Base-by-base conservation (phyloP, 1,140 invertebrate genomes). In the Hydropsyche tenuis region DNA sequence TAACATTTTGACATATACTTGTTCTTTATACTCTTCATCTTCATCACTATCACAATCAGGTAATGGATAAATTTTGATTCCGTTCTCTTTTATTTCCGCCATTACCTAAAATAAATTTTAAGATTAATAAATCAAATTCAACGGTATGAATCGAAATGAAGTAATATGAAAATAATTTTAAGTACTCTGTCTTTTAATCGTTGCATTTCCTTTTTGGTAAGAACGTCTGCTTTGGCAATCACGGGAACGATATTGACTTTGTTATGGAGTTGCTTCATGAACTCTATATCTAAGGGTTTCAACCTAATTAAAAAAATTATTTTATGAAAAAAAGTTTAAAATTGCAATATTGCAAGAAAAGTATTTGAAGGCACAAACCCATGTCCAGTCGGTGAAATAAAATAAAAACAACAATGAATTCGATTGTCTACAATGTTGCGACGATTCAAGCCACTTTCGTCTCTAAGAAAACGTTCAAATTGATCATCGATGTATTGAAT, bases 201-300 rank as follows among this genome's bases (percentile, higher is more conserved):
- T 73, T 91, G 85, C 72, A 94, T 91, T 88, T 99, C 98, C 79
- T 97, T 96, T 82, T 96, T 96, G 4, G 96, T 99, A 23, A 99
- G 86, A 73, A 96, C 96, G 86, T 99, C 98, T 25, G 97, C 95
- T 87, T 99, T 99, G 56, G 97, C 97, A 81, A 99, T 98, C 1
- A 99, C 95, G 75, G 98, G 98, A 79, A 99, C 96, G 80, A 99
- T 97, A 82, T 99, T 99, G 2, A 98, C 94, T 90, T 97, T 99
- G 78, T 97, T 96, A 81, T 99, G 97, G 11, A 99, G 86, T 80
- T 97, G 93, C 81, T 98, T 98, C 97, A 99, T 99, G 81, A 99
- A 98, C 86, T 99, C 95, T 79, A 99, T 93, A 83, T 99, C 98
- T 74, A 99, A 83, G 0, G 92, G 92, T 78, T 94, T 94, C 63